Base-by-base conservation (phyloP, 2,113 vertebrate genomes). In the Uria lomvia region DNA sequence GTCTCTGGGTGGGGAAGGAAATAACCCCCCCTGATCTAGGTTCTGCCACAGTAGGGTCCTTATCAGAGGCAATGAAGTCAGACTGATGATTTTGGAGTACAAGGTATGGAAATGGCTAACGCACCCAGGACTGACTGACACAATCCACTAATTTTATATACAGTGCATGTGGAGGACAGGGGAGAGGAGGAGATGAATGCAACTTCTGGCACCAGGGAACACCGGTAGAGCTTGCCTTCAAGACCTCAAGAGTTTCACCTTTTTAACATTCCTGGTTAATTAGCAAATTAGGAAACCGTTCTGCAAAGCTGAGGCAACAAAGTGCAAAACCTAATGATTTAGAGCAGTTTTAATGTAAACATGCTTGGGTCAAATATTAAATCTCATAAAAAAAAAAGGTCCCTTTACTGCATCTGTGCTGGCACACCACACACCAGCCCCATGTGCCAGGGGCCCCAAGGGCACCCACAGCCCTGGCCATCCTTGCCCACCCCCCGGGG, bases 381-480 rank as follows among this genome's bases (percentile, higher is more conserved):
- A 53, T 16, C 27, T 65, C 16, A 21, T 12, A 19, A 82, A 78
- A 42, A 14, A 32, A 42, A 47, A 14, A 40, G 8, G 14, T 70
- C 29, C 26, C 19, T 75, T 42, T 47, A 52, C 52, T 17, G 18
- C 50, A 34, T 30, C 56, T 2, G 0, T 49, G 24, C 26, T 60
- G 60, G 40, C 50, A 36, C 23, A 21, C 15, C 18, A 24, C 6
- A 50, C 32, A 70, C 24, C 45, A 70, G 43, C 40, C 59, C 60
- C 47, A 55, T 0, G 0, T 40, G 11, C 29, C 62, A 75, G 71
- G 32, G 71, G 50, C 6, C 16, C 23, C 0, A 1, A 70, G 43
- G 40, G 26, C 26, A 58, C 13, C 50, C 34, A 26, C 11, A 84
- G 55, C 29, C 34, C 21, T 29, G n/a, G 32, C 17, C 53, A 38